Percentiles rank a stretch among this genome's conserved stretches.
phyloP scores from a whole-genome alignment of 2,797 vertebrate species.

The Ibycter americanus region DNA sequence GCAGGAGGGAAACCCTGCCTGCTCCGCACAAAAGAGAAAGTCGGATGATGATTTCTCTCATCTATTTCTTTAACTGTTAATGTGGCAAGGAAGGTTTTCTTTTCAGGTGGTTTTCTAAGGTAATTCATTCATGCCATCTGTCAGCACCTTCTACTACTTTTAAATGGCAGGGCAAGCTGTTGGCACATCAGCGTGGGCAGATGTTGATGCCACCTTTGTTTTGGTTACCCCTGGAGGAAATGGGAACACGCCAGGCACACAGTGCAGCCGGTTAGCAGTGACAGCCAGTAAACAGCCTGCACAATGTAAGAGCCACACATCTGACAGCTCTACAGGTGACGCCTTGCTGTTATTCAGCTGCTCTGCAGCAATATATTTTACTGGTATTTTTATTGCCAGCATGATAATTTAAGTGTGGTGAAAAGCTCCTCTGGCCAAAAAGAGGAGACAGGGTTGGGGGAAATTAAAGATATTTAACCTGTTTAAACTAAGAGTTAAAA shows the following conservation, averaged over 20 bases:
- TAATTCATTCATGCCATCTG: constrained; percentile 27
- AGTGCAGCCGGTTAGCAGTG: neutral
- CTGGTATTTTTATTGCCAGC: neutral
- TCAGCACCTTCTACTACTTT: constrained; percentile 31
- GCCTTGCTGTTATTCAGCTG: neutral
- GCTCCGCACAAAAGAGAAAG: neutral
- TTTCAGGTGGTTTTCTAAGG: neutral
- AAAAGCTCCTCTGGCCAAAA: constrained; percentile 9
- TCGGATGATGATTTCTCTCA: neutral
- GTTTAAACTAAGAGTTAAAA: neutral
- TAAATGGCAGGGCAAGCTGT: constrained; percentile 19
- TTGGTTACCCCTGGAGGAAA: constrained; percentile 29
- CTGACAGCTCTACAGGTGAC: neutral
- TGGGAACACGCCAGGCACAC: constrained; percentile 36
- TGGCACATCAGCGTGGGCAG: constrained; percentile 17
- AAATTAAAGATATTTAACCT: neutral
- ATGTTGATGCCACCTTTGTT: constrained; percentile 47
- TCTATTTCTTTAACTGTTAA: constrained; percentile 37
- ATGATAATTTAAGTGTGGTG: constrained; percentile 12
- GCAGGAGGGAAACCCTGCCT: neutral
- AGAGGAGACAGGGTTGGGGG: neutral
- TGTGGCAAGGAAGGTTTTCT: neutral
- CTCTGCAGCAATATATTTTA: constrained; percentile 23
- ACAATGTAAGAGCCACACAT: neutral
- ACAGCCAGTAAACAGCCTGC: constrained; percentile 19